Percentiles rank a stretch among this genome's conserved stretches.
Evolutionary conservation across 2,888 invertebrate genomes (phyloP).

Genomic region (Watsonalla binaria): DNA sequence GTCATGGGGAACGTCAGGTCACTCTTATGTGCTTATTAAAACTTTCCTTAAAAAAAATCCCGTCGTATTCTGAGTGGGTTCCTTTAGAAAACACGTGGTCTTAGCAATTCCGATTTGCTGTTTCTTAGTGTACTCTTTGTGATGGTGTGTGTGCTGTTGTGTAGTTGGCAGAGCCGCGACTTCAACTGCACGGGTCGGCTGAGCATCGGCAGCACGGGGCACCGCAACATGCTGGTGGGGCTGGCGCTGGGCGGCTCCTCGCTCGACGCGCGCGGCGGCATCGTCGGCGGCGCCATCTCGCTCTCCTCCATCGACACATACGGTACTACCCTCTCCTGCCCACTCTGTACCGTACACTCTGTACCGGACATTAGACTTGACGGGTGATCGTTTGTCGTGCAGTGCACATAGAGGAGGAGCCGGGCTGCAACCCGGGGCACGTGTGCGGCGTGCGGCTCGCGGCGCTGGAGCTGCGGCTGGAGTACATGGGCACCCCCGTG

Average conservation of each 20-base stretch:
- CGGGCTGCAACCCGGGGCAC: slow-evolving; percentile 93
- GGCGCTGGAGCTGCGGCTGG: slow-evolving; percentile 93
- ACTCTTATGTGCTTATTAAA: slow-evolving; percentile 30
- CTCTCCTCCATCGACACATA: slow-evolving; percentile 93
- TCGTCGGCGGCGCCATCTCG: slow-evolving; percentile 97
- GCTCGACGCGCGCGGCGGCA: slow-evolving; percentile 97
- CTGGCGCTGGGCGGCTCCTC: slow-evolving; percentile 93
- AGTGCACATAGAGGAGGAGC: slow-evolving; percentile 94
- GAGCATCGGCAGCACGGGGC: slow-evolving; percentile 95
- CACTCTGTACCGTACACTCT: no score
- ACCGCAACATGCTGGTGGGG: slow-evolving; percentile 94
- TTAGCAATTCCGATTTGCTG: neutral
- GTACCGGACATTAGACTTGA: no score
- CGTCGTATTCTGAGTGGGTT: neutral
- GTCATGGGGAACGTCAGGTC: slow-evolving; percentile 98
- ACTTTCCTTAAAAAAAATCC: no score
- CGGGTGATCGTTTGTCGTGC: slow-evolving; percentile 4
- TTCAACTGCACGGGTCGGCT: slow-evolving; percentile 94
- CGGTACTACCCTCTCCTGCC: slow-evolving; percentile 50
- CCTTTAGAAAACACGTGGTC: neutral
- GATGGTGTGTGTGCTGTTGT: neutral
- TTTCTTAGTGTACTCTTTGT: neutral
- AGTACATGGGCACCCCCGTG: slow-evolving; percentile 99
- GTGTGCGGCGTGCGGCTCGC: slow-evolving; percentile 88
- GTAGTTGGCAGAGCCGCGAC: slow-evolving; percentile 93